Conservation (phyloP, 2,888 invertebrate species). For the Tipula helvola region DNA sequence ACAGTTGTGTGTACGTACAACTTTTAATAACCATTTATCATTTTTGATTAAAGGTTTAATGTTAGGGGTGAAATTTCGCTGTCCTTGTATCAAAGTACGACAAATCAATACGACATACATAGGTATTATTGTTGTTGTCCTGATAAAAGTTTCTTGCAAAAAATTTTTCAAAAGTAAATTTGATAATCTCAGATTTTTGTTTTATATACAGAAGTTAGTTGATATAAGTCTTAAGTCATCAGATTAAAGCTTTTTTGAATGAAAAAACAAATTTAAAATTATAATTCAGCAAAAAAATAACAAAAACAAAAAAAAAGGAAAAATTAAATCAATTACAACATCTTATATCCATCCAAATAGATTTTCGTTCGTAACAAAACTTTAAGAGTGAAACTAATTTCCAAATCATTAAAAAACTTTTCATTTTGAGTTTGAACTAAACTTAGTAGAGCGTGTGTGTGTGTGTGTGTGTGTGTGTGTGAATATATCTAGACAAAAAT, state of each 20-base stretch:
- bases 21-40: background rate
- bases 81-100: background rate
- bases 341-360: background rate
- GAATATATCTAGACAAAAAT: background rate
- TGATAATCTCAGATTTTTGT: background rate
- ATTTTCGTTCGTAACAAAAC: background rate
- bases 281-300: too few relatives aligned
- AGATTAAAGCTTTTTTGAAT: background rate
- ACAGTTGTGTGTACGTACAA: background rate
- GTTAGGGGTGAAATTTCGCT: background rate
- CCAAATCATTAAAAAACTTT: background rate
- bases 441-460: background rate
- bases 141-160: background rate
- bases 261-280: background rate
- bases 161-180: background rate
- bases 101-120: background rate
- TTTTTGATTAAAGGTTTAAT: background rate
- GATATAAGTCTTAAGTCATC: background rate
- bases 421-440: background rate
- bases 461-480: too few relatives aligned
- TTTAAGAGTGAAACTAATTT: background rate
- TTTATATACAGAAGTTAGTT: background rate
- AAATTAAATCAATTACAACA: background rate
- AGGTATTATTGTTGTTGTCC: background rate
- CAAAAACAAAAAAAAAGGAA: background rate